These are phyloP conservation scores for Chascanopsetta lugubris DNA, from an alignment of 2,113 vertebrate species.

Conservation along the genomic window DNA sequence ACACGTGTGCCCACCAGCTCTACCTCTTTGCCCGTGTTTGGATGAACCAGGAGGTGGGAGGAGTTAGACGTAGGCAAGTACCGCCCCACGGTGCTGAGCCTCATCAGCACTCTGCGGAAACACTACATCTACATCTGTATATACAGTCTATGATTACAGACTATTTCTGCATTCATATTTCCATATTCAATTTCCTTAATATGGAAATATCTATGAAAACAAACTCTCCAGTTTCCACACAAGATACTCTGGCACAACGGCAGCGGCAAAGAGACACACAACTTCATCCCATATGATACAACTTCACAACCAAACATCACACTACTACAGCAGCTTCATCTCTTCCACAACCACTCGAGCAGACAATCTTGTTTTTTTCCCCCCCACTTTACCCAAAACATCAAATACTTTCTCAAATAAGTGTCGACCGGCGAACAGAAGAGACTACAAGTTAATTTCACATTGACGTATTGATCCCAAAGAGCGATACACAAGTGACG, in stretches of 20 bases:
- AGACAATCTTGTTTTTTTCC: background rate
- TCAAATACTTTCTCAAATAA: background rate
- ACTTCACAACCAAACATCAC: too few species aligned
- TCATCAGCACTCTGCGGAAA: too few species aligned
- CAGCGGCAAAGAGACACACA: background rate
- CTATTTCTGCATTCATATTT: too few species aligned
- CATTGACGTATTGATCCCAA: slow-evolving; percentile 1
- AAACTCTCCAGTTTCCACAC: background rate
- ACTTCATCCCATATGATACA: background rate
- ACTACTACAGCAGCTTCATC: too few species aligned
- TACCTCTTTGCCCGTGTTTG: too few species aligned
- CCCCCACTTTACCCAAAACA: background rate
- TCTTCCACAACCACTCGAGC: background rate
- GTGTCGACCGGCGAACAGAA: background rate
- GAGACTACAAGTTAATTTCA: background rate
- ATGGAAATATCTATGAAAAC: background rate
- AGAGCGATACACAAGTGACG: background rate
- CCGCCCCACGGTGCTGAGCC: too few species aligned
- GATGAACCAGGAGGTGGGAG: too few species aligned
- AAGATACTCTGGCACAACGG: background rate
- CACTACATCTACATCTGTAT: too few species aligned
- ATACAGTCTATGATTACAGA: too few species aligned
- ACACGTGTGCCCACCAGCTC: too few species aligned
- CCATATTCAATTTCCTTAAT: too few species aligned
- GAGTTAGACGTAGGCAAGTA: too few species aligned